These are phyloP conservation scores for Muricea muricata DNA, from an alignment of 92 coral and sea anemone genomes.

Conservation along the genomic window DNA sequence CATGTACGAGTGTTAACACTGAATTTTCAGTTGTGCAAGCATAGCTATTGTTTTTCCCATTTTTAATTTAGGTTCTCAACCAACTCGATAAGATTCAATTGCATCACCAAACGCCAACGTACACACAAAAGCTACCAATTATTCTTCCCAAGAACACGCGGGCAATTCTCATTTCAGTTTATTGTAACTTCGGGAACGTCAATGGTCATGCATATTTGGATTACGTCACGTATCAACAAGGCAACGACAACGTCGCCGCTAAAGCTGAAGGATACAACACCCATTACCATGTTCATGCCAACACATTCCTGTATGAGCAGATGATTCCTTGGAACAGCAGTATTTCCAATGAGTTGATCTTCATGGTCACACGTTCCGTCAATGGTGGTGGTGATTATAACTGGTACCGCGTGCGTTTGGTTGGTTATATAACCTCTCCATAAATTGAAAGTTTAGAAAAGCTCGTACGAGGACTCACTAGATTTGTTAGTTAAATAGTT, in stretches of 20 bases:
- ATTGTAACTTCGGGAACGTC: conserved; percentile 50
- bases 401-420: conserved; percentile 63
- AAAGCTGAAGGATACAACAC: conserved; percentile 37
- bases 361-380: neutral
- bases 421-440: neutral
- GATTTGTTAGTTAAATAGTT: neutral
- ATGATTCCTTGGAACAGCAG: conserved; percentile 56
- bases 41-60: neutral
- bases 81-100: conserved; percentile 50
- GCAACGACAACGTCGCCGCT: conserved; percentile 54
- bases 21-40: too few species aligned
- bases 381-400: conserved; percentile 55
- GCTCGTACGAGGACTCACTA: neutral
- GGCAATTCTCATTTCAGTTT: conserved; percentile 70
- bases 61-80: neutral
- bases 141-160: conserved; percentile 61
- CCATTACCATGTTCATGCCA: conserved; percentile 58
- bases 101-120: conserved; percentile 62
- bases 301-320: conserved; percentile 65
- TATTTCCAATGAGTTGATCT: conserved; percentile 19
- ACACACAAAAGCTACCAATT: conserved; percentile 65
- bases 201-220: conserved; percentile 51
- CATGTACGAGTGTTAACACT: neutral
- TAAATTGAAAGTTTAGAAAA: neutral
- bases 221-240: conserved; percentile 52